Base-by-base conservation (phyloP, 2,888 invertebrate genomes). In the Odontomyia ornata region DNA sequence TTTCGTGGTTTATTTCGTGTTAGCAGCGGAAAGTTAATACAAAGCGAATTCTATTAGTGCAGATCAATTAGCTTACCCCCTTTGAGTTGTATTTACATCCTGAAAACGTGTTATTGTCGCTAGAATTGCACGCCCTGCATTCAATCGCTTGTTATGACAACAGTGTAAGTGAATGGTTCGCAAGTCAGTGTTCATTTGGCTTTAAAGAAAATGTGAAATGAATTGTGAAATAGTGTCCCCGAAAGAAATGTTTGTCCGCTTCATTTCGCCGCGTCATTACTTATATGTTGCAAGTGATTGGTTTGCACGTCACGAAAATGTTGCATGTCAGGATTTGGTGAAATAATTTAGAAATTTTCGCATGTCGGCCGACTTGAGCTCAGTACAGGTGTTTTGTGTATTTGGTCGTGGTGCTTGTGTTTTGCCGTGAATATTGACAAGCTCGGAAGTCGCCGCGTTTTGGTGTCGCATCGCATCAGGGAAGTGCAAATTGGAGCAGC, bases 1-100 rank as follows among this genome's bases (percentile, higher is more conserved):
- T 11, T 46, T 47, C 46, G 2, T 23, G n/a, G 46, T 25, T 18
- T 69, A 43, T 69, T 65, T 69, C 46, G 69, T 18, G 46, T 25
- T 21, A 52, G 13, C 21, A 23, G 25, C 60, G 60, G 7, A 25
- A 25, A 60, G 5, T 11, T 52, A 15, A 5, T 18, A 18, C 52
- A 18, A 52, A 52, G 4, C 15, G 11, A 4, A 18, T 52, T 5
- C 15, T 18, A 60, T 60, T 60, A 11, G 60, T 25, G 4, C 23
- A 52, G 4, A 13, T 52, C 18, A 52, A 52, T 18, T 52, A 15
- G 5, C 15, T 9, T 36, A 36, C 36, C 36, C 5, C 36, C 9
- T 36, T 36, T 36, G 36, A 5, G 3, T 36, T 36, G 5, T 36
- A 36, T 36, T 3, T n/a, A n/a, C n/a, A n/a, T n/a, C 3, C 9